Conservation (phyloP, 2,888 invertebrate species). For the Sialis fuliginosa region DNA sequence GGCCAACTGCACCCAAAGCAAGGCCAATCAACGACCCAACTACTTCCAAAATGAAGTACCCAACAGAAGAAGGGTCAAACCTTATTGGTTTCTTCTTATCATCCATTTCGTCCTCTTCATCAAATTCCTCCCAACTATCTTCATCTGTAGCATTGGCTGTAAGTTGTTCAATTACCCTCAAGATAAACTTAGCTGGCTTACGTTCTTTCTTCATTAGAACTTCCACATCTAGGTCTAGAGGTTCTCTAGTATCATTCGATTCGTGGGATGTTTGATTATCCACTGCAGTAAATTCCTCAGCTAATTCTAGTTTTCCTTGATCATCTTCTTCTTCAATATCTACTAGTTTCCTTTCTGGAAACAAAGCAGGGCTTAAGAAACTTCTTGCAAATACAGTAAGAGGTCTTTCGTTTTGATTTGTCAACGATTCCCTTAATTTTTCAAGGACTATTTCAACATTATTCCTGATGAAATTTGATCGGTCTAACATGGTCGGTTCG, state of each 20-base stretch:
- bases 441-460: too few relatives aligned
- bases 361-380: too few relatives aligned
- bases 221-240: not conserved
- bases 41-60: conserved; percentile 8
- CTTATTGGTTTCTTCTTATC: not conserved
- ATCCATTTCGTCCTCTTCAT: not conserved
- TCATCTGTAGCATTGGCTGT: not conserved
- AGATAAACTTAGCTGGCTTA: not conserved
- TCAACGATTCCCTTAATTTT: too few relatives aligned
- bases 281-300: not conserved
- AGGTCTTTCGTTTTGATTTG: too few relatives aligned
- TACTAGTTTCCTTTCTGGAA: too few relatives aligned
- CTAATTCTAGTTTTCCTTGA: too few relatives aligned
- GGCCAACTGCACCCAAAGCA: conserved; percentile 9
- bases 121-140: not conserved
- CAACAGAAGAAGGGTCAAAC: conserved; percentile 4
- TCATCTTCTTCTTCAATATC: too few relatives aligned
- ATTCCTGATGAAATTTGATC: too few relatives aligned
- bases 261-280: not conserved
- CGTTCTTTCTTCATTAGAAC: not conserved
- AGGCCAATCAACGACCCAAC: conserved; percentile 8
- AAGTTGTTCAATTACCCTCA: not conserved
- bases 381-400: too few relatives aligned
- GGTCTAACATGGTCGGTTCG: too few relatives aligned
- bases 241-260: not conserved